phyloP scores from a whole-genome alignment of 2,113 vertebrate species.

The human region GRCh38 chr6:102041001-102041500 shows the following conservation, averaged over 20 bases:
- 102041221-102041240: constrained; percentile 74
- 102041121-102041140: background rate
- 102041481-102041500: background rate
- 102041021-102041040: background rate
- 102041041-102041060: background rate
- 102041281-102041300: background rate
- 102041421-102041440: constrained; percentile 19
- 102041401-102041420: background rate
- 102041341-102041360: background rate
- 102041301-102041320: background rate
- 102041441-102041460: background rate
- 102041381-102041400: background rate
- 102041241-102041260: background rate
- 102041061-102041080: constrained; percentile 45
- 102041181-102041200: background rate
- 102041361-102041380: background rate
- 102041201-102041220: constrained; percentile 80
- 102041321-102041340: background rate
- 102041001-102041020: constrained; percentile 49
- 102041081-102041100: constrained; percentile 41
- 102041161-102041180: constrained; percentile 31
- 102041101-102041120: background rate
- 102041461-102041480: background rate
- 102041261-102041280: background rate
- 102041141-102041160: background rate